These are phyloP conservation scores for Abscondita cerata DNA, from an alignment of 2,888 invertebrate species.

Conservation along the genomic window DNA sequence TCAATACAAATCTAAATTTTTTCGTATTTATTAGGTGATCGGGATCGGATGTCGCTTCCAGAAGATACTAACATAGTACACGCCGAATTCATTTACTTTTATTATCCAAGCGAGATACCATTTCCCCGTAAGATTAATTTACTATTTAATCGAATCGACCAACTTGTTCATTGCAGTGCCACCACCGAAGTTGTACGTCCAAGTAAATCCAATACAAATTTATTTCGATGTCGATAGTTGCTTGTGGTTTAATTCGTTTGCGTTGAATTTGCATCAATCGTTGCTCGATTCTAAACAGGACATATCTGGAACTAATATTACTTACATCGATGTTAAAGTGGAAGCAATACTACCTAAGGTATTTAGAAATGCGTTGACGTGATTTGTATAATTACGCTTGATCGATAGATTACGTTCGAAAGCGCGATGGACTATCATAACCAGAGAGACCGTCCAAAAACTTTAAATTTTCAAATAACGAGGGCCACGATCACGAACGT, in stretches of 20 bases:
- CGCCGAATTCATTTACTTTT: constrained; percentile 95
- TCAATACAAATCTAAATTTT: no score
- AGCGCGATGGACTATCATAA: constrained; percentile 76
- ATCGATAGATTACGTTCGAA: constrained; percentile 75
- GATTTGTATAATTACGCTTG: neutral
- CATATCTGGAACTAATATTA: constrained; percentile 56
- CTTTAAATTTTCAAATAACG: constrained; percentile 84
- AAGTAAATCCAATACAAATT: constrained; percentile 89
- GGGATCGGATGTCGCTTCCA: constrained; percentile 83
- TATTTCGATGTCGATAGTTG: constrained; percentile 87
- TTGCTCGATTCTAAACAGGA: constrained; percentile 63
- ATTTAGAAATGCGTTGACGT: constrained; percentile 42
- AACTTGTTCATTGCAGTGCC: constrained; percentile 74
- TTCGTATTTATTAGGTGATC: constrained; percentile 65
- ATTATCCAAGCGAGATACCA: constrained; percentile 89
- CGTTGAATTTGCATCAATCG: constrained; percentile 84
- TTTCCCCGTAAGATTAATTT: constrained; percentile 76
- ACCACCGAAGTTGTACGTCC: constrained; percentile 89
- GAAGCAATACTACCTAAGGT: constrained; percentile 95
- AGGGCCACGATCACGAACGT: constrained; percentile 77
- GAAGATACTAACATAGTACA: constrained; percentile 92
- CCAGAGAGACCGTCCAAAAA: constrained; percentile 87
- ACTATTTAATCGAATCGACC: neutral
- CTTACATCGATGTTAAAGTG: constrained; percentile 84
- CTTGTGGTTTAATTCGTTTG: constrained; percentile 94